Conservation (phyloP, 1,140 invertebrate species). For the Drosophila saltans region DNA sequence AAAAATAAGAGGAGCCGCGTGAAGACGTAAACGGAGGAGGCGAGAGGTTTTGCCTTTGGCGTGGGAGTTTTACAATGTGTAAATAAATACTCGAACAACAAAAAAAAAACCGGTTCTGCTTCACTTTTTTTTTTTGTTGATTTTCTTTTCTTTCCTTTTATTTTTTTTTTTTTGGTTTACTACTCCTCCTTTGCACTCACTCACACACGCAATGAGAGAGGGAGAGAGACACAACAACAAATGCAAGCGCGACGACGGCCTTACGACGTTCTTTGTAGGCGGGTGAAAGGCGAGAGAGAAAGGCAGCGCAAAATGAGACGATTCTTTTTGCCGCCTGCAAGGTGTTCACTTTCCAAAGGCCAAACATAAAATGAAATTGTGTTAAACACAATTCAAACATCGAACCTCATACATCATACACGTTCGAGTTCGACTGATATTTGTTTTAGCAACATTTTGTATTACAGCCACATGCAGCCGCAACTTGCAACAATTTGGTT, state of each 20-base stretch:
- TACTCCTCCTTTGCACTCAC: conserved; percentile 45
- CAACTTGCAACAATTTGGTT: too few relatives aligned
- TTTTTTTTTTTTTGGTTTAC: conserved; percentile 18
- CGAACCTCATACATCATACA: too few relatives aligned
- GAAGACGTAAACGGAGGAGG: background rate
- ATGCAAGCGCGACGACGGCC: conserved; percentile 14
- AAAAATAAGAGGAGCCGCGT: background rate
- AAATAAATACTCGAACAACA: conserved; percentile 17
- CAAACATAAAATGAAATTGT: background rate
- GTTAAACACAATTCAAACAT: too few relatives aligned
- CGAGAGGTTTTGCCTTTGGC: background rate
- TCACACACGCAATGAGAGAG: conserved; percentile 21
- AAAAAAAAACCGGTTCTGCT: conserved; percentile 20
- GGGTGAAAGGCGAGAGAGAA: conserved; percentile 14
- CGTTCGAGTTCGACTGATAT: too few relatives aligned
- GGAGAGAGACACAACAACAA: conserved; percentile 20
- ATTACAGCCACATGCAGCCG: too few relatives aligned
- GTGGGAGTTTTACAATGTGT: conserved; percentile 12
- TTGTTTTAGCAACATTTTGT: too few relatives aligned
- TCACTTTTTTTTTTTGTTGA: conserved; percentile 10
- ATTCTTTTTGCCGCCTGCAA: background rate
- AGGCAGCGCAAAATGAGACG: background rate
- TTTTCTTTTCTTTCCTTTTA: conserved; percentile 13
- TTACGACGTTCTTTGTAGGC: background rate
- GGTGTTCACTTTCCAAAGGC: background rate